phyloP scores from a whole-genome alignment of 2,888 invertebrate genomes.

The Metalampra italica region DNA sequence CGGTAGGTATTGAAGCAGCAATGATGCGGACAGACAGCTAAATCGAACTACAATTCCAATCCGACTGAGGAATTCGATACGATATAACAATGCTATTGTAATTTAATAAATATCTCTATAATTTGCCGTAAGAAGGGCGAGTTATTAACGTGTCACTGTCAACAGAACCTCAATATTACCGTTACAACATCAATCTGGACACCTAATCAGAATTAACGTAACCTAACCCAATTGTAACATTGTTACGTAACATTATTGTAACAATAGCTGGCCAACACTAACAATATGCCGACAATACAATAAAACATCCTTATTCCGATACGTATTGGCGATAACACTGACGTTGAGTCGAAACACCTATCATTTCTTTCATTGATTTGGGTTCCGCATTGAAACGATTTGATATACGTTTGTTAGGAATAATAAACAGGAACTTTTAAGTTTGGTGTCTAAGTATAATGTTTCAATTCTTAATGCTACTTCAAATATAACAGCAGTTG shows the following conservation, averaged over 20 bases:
- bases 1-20: too few relatives aligned
- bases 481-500: too few relatives aligned
- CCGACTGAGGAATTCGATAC: too few relatives aligned
- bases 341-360: background rate
- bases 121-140: background rate
- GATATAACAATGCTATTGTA: background rate
- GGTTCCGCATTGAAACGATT: background rate
- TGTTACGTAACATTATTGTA: constrained; percentile 2
- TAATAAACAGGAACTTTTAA: too few relatives aligned
- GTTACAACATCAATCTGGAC: background rate
- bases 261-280: background rate
- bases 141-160: constrained; percentile 3
- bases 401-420: too few relatives aligned
- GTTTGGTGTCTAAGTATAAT: too few relatives aligned
- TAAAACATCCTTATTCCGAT: background rate
- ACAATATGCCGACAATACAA: background rate
- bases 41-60: too few relatives aligned
- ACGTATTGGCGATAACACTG: background rate
- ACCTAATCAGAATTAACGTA: background rate
- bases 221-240: background rate
- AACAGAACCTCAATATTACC: background rate
- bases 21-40: too few relatives aligned
- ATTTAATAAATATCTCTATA: background rate
- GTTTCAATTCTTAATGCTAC: too few relatives aligned
- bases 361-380: background rate